phyloP scores from a whole-genome alignment of 2,888 invertebrate genomes.

The Xestoiulus laeticollis region DNA sequence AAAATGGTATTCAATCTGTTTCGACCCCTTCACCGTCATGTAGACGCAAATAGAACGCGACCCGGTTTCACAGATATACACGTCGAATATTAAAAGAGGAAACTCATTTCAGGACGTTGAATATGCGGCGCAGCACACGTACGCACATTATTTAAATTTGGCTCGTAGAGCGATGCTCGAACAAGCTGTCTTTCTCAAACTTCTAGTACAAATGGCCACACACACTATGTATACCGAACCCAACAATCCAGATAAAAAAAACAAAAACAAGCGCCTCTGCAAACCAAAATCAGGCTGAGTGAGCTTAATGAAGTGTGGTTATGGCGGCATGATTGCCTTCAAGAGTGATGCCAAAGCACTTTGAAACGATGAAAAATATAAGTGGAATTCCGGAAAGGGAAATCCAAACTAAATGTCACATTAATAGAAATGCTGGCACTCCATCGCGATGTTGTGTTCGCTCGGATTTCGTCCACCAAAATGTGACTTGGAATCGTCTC shows the following conservation, averaged over 20 bases:
- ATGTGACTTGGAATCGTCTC: constrained; percentile 35
- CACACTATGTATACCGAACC: too few relatives aligned
- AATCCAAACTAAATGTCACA: constrained; percentile 24
- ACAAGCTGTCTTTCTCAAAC: not conserved
- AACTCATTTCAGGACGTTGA: not conserved
- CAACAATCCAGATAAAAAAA: not conserved
- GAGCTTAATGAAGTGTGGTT: not conserved
- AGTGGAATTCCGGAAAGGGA: not conserved
- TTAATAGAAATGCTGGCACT: not conserved
- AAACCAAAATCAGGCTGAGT: not conserved
- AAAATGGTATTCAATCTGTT: not conserved
- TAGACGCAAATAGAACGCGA: constrained; percentile 15
- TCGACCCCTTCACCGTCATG: not conserved
- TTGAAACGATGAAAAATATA: not conserved
- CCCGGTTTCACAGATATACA: not conserved
- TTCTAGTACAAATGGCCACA: not conserved
- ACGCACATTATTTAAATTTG: not conserved
- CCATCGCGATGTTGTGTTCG: not conserved
- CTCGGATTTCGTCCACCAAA: not conserved
- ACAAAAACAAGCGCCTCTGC: not conserved
- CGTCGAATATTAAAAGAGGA: not conserved
- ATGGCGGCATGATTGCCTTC: not conserved
- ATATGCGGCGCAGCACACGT: not conserved
- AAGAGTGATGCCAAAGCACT: not conserved
- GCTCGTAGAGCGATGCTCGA: not conserved